Conservation (phyloP, 2,888 invertebrate genomes). For the Helicoverpa assulta region DNA sequence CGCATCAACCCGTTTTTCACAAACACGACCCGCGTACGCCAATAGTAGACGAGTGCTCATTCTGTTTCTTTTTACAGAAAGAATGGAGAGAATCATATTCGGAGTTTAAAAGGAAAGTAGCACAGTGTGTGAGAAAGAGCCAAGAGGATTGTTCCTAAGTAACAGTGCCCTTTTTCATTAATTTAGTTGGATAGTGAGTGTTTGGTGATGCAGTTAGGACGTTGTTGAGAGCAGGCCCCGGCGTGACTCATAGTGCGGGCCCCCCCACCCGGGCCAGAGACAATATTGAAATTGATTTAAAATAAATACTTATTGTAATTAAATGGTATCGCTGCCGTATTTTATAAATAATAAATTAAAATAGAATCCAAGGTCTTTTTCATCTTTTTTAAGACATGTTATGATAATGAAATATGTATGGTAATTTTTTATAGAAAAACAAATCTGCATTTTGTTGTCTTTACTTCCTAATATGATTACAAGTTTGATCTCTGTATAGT, state of each 20-base stretch:
- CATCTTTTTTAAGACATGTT: conserved; percentile 90
- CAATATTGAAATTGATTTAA: conserved; percentile 90
- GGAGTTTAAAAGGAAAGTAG: conserved; percentile 99
- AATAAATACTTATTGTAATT: conserved; percentile 89
- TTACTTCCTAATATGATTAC: conserved; percentile 74
- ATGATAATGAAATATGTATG: conserved; percentile 88
- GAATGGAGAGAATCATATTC: conserved; percentile 99
- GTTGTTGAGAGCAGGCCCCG: conserved; percentile 76
- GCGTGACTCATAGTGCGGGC: conserved; percentile 75
- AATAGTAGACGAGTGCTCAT: conserved; percentile 89
- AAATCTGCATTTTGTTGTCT: conserved; percentile 86
- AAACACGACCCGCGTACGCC: conserved; percentile 72
- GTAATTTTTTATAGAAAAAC: conserved; percentile 87
- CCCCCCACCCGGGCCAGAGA: conserved; percentile 83
- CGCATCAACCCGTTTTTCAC: conserved; percentile 69
- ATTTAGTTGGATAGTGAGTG: conserved; percentile 88
- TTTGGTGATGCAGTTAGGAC: conserved; percentile 83
- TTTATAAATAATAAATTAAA: conserved; percentile 88
- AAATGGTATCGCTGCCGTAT: conserved; percentile 89
- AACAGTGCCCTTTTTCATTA: conserved; percentile 89
- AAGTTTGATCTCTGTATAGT: conserved; percentile 86
- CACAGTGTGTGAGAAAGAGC: conserved; percentile 99
- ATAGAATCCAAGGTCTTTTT: conserved; percentile 88
- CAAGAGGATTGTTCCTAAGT: conserved; percentile 99
- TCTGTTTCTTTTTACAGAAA: conserved; percentile 94